Conservation (phyloP, 1,140 invertebrate species). For the Planococcus citri region DNA sequence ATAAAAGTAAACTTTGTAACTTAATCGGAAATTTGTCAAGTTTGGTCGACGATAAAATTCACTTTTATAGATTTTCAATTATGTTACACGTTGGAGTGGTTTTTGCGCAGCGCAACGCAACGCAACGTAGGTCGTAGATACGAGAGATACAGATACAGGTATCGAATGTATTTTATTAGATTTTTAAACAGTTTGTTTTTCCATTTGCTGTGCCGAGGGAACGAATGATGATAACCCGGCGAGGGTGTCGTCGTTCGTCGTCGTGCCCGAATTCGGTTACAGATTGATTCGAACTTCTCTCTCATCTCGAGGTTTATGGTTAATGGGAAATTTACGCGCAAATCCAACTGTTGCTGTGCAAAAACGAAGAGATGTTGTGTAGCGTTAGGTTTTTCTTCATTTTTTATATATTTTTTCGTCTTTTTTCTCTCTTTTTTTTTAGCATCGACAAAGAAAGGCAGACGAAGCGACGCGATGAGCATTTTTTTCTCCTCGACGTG, state of each 20-base stretch:
- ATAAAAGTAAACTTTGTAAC: background rate
- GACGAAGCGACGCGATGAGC: too few relatives aligned
- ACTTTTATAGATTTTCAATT: constrained; percentile 2
- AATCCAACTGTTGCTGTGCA: constrained; percentile 2
- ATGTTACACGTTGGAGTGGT: background rate
- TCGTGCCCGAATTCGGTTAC: background rate
- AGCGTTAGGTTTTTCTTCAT: background rate
- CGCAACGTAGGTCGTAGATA: too few relatives aligned
- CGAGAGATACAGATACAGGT: too few relatives aligned
- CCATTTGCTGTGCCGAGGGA: background rate
- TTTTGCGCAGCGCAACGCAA: background rate
- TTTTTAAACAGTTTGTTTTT: constrained; percentile 8
- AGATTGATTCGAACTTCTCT: background rate
- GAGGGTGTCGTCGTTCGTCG: too few relatives aligned
- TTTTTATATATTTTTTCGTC: background rate
- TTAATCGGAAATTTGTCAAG: constrained; percentile 1
- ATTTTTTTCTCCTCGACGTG: background rate
- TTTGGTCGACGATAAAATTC: constrained; percentile 6
- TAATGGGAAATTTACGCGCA: constrained; percentile 1
- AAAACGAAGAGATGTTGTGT: background rate
- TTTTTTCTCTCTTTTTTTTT: background rate
- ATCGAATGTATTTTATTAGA: background rate
- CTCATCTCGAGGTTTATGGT: background rate
- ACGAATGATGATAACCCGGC: too few relatives aligned
- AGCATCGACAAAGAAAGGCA: too few relatives aligned